Base-by-base conservation (phyloP, 2,888 invertebrate genomes). In the Diloba caeruleocephala region DNA sequence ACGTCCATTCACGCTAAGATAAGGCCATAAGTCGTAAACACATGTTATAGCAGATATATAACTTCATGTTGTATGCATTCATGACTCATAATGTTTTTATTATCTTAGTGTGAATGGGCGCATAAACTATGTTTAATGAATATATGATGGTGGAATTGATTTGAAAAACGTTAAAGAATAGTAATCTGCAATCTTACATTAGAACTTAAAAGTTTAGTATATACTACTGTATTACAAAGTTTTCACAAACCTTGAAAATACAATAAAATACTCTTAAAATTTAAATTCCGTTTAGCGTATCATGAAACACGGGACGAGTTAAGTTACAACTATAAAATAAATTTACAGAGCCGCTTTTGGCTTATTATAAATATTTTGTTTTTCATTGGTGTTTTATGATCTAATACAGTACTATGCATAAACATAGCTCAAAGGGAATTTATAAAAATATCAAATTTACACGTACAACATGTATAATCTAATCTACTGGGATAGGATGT, bases 371-470 rank as follows among this genome's bases (percentile, higher is more conserved):
- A 17, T 21, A 28, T 10, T 25, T 33, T 1, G 9, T 26, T n/a
- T 15, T 0, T 5, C 1, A 19, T 13, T 2, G 0, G 0, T 21
- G 26, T 36, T 13, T 9, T 4, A n/a, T 19, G 0, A 4, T 5
- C 9, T 15, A 13, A 43, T 39, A 66, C 71, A 52, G 46, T 38
- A 25, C 41, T 54, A n/a, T 19, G 37, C 14, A 28, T 28, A 34
- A 44, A 55, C 33, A 48, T 43, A 17, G 43, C 46, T 46, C 46
- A 54, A 54, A 44, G 33, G 32, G 43, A 62, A 50, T 66, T 59
- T 62, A 71, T 36, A 71, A 71, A 73, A 71, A 71, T 71, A 71
- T 71, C 31, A 70, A 71, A 70, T 73, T 49, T 62, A 58, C 54
- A 55, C 48, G 13, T 55, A 51, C n/a, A n/a, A n/a, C 14, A 38